These are phyloP conservation scores for Lucilia cuprina DNA, from an alignment of 1,140 invertebrate species.

Conservation along the genomic window DNA sequence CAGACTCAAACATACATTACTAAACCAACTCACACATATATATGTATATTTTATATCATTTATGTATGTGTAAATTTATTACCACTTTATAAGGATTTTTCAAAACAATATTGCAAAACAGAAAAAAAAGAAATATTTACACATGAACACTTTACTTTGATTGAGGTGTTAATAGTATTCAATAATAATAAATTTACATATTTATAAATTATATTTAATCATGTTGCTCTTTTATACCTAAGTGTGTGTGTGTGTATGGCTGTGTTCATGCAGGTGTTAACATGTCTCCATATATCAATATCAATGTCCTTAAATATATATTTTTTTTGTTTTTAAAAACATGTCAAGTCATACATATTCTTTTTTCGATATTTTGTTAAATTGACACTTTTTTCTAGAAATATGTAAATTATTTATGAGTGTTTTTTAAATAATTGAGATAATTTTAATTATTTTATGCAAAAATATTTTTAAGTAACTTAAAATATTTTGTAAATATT, in stretches of 20 bases:
- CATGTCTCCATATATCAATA: no score
- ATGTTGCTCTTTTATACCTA: background rate
- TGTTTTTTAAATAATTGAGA: constrained; percentile 3
- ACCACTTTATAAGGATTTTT: background rate
- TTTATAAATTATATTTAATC: background rate
- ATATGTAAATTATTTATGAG: background rate
- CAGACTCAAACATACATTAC: background rate
- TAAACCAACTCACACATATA: background rate
- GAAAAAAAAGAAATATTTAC: background rate
- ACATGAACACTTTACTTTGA: constrained; percentile 17
- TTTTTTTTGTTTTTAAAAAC: no score
- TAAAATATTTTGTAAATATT: no score
- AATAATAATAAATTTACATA: constrained; percentile 13
- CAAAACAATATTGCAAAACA: background rate
- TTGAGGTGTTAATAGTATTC: constrained; percentile 14
- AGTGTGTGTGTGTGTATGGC: background rate
- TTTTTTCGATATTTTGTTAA: no score
- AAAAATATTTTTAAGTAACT: background rate
- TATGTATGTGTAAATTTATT: background rate
- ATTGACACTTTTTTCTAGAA: background rate
- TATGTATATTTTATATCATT: background rate
- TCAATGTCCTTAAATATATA: no score
- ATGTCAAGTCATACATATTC: no score
- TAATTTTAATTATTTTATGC: constrained; percentile 3
- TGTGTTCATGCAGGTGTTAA: background rate